Evolutionary conservation across 2,113 vertebrate species (phyloP).

Genomic region (Centrocercus urophasianus): DNA sequence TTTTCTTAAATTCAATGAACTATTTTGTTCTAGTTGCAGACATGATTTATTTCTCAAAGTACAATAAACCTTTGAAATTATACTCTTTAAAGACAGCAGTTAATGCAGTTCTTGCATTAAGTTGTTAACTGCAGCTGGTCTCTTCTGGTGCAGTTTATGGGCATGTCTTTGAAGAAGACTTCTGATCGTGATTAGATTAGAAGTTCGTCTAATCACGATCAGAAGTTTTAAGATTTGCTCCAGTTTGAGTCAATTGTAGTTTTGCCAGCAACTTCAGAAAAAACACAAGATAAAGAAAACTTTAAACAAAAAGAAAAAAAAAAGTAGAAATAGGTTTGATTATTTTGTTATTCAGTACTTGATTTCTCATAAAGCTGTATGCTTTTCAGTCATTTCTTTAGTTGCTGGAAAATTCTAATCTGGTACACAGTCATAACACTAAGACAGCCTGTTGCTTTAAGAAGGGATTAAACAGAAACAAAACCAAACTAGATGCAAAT

Average conservation of each 20-base stretch:
- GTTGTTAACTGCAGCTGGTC: not conserved
- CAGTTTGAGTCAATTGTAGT: not conserved
- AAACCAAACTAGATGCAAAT: not conserved
- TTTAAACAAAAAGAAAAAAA: not conserved
- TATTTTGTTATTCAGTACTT: not conserved
- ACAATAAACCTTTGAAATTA: not conserved
- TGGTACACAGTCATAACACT: not conserved
- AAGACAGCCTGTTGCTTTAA: not conserved
- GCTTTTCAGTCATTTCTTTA: not conserved
- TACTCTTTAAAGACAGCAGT: not conserved
- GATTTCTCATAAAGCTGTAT: not conserved
- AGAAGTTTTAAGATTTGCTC: conserved; percentile 1
- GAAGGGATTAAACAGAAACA: not conserved
- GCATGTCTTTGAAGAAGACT: not conserved
- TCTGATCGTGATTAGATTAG: not conserved
- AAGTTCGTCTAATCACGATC: not conserved
- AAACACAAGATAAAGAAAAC: not conserved
- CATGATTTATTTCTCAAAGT: not conserved
- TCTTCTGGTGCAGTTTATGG: conserved; percentile 14
- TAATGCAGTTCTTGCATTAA: conserved; percentile 8
- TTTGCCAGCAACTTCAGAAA: not conserved
- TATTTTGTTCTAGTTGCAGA: not conserved
- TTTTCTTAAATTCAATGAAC: not conserved
- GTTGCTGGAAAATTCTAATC: not conserved
- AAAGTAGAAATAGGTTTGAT: not conserved